Evolutionary conservation across 2,888 invertebrate species (phyloP), one percentile per base, ranked within the genome.

Genomic region (Spodoptera exigua): DNA sequence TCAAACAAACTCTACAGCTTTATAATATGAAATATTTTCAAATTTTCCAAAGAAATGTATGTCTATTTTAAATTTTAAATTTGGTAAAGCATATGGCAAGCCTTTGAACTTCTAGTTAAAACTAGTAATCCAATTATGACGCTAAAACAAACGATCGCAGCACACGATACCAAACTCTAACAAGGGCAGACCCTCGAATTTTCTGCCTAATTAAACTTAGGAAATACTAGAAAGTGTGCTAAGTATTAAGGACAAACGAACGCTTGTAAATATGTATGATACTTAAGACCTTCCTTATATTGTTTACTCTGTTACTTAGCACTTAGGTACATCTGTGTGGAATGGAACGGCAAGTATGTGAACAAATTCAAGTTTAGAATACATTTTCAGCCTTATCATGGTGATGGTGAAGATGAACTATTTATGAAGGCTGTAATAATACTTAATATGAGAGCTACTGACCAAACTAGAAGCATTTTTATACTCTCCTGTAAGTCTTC

Each of bases 191-290:
- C 35, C 5, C 45, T 32, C 37, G 18, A 64, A 64, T 66, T 64
- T 45, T 45, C 36, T 48, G 51, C 39, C 49, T 37, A 55, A 70
- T 55, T 70, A 55, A 2, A 40, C 37, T 70, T 49, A 18, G n/a
- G 72, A 71, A 72, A 59, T 17, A 64, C 37, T 60, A 72, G 60
- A 69, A 73, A 73, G 69, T 49, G 47, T 51, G 68, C 41, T n/a
- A 17, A 66, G 52, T 72, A 54, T 55, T 55, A 66, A 60, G 53
- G 52, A 56, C 60, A 60, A 48, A 41, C 36, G 17, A 36, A 41
- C 37, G 37, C 17, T 11, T 4, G 46, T 49, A 51, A 48, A 53
- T 40, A 67, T 57, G 39, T 54, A 34, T 37, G 14, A 12, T 35
- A 7, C 2, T 2, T 18, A 18, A 18, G 27, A 14, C 35, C 41